phyloP scores from a whole-genome alignment of 2,113 vertebrate genomes.

The Gadus chalcogrammus region DNA sequence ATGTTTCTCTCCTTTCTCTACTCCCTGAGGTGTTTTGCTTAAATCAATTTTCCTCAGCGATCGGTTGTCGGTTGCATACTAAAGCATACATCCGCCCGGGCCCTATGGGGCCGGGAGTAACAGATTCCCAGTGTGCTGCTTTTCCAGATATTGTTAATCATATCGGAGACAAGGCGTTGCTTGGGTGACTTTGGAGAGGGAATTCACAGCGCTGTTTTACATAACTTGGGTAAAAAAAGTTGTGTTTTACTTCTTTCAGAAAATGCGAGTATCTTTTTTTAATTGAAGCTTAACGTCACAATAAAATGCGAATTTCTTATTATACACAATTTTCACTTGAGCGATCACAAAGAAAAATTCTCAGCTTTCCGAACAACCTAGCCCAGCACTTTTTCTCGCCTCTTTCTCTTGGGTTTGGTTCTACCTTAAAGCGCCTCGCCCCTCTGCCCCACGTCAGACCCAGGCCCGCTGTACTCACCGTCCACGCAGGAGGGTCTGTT shows the following conservation, averaged over 20 bases:
- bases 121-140: conserved; percentile 43
- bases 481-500: conserved; percentile 81
- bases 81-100: conserved; percentile 41
- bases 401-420: no score
- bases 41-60: conserved; percentile 24
- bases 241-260: background rate
- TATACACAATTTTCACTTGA: background rate
- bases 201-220: conserved; percentile 42
- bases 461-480: conserved; percentile 57
- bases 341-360: no score
- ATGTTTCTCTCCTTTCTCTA: conserved; percentile 22
- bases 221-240: conserved; percentile 20
- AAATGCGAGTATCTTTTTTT: background rate
- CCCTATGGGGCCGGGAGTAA: conserved; percentile 29
- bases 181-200: conserved; percentile 40
- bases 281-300: background rate
- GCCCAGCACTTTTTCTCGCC: no score
- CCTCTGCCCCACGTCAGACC: background rate
- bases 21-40: conserved; percentile 34
- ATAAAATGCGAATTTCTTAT: background rate
- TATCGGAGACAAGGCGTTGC: conserved; percentile 55
- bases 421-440: background rate
- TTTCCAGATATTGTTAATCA: conserved; percentile 55
- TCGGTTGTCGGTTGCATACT: conserved; percentile 15
- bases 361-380: no score